Base-by-base conservation (phyloP, 2,797 vertebrate species). In the Pangasius macronema region DNA sequence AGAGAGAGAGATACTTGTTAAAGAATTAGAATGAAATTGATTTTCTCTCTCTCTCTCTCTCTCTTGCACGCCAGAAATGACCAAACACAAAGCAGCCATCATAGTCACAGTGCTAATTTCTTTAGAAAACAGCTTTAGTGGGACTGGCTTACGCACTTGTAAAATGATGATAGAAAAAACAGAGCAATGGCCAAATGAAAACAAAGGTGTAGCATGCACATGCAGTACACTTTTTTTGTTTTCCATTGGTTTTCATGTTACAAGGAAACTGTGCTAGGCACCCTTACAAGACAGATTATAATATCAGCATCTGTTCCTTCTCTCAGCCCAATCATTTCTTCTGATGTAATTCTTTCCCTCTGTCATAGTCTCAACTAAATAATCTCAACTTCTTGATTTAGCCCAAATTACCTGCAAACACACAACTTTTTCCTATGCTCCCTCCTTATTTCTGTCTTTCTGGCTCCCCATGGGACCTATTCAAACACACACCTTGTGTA, bases 401-500 rank as follows among this genome's bases (percentile, higher is more conserved):
- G 22, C 10, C 10, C 22, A 49, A 75, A 75, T 49, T 46, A 49
- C 8, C 22, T 22, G 27, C 72, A 75, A 27, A 75, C 22, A 27
- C 22, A 24, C 33, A 10, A 30, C 70, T 5, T 22, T 20, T 86
- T 55, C 67, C 51, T 81, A 63, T 63, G 14, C 65, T 53, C 33
- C 27, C n/a, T 55, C 18, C 22, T 55, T 2, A 68, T 68, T 18
- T 68, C 30, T 68, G 27, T 73, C 24, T 67, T 85, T 87, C 75
- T 86, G 33, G 57, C 55, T 22, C 70, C 59, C 87, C 51, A 2
- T 76, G 84, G 79, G 51, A 36, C 30, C 30, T 33, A 39, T 16
- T 9, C 33, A 36, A 39, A 86, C 51, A 59, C 72, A 59, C 72
- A 89, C 77, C 10, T 87, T 91, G 86, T 88, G 86, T 86, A 89